Evolutionary conservation across 2,888 invertebrate species (phyloP).

Genomic region (Caenorhabditis japonica): DNA sequence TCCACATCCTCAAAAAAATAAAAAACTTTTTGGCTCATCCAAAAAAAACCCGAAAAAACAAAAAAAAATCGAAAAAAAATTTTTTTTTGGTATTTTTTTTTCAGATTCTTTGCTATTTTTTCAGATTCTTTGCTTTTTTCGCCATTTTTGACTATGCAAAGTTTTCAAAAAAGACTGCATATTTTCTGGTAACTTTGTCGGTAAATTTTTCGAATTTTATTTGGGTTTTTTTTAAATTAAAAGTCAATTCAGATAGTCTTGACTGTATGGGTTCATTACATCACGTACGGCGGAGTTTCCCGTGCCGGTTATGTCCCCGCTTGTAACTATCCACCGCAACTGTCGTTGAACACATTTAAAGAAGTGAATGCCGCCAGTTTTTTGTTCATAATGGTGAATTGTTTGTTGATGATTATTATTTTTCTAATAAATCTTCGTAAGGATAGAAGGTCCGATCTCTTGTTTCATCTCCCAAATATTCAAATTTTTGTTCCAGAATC

Average conservation of each 20-base stretch:
- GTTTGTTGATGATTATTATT: constrained; percentile 6
- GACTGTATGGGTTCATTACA: constrained; percentile 1
- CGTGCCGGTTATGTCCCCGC: constrained; percentile 38
- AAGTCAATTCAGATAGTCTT: constrained; percentile 5
- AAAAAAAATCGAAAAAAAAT: too few species aligned
- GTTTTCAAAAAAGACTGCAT: neutral
- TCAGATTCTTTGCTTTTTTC: constrained; percentile 18
- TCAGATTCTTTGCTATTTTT: too few species aligned
- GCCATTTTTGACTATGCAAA: constrained; percentile 1
- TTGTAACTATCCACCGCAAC: constrained; percentile 41
- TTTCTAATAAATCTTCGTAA: constrained; percentile 16
- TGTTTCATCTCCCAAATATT: neutral
- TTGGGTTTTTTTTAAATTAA: too few species aligned
- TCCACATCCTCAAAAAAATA: too few species aligned
- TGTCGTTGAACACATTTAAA: constrained; percentile 16
- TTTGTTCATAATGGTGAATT: constrained; percentile 23
- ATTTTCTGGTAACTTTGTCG: constrained; percentile 4
- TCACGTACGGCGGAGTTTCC: constrained; percentile 20
- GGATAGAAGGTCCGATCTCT: constrained; percentile 1
- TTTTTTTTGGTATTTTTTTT: too few species aligned
- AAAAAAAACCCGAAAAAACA: too few species aligned
- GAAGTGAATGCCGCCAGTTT: constrained; percentile 16
- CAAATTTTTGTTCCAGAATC: constrained; percentile 14
- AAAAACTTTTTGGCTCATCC: too few species aligned
- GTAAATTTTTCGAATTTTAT: constrained; percentile 9